Conservation (phyloP, 2,888 invertebrate species). For the Taphrorychus bicolor region DNA sequence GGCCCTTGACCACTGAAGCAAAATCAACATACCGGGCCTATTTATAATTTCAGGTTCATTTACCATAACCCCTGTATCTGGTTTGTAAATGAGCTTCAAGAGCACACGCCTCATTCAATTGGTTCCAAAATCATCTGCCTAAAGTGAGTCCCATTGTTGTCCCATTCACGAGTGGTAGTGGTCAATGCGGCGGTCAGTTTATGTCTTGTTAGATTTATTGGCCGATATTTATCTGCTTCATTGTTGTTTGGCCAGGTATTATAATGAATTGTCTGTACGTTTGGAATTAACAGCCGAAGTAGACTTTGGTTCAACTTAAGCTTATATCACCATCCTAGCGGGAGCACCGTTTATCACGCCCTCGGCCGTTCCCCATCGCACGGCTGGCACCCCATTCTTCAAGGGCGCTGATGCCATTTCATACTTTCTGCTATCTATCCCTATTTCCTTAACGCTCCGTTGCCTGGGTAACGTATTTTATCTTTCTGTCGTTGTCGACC, state of each 20-base stretch:
- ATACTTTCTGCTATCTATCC: conserved; percentile 40
- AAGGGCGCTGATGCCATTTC: conserved; percentile 40
- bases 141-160: conserved; percentile 40
- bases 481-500: conserved; percentile 41
- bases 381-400: conserved; percentile 41
- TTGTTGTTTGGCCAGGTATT: conserved; percentile 17
- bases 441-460: conserved; percentile 41
- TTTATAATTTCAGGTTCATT: conserved; percentile 38
- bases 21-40: conserved; percentile 21
- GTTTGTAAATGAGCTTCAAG: conserved; percentile 31
- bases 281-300: too few relatives aligned
- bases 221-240: conserved; percentile 38
- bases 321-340: too few relatives aligned
- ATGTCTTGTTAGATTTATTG: conserved; percentile 40
- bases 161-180: conserved; percentile 29
- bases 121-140: conserved; percentile 42
- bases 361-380: conserved; percentile 32
- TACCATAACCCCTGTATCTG: conserved; percentile 29
- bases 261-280: too few relatives aligned
- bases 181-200: conserved; percentile 38
- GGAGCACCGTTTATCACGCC: conserved; percentile 35
- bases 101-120: conserved; percentile 39
- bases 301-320: too few relatives aligned
- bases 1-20: not conserved
- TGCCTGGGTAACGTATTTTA: conserved; percentile 40